phyloP scores from a whole-genome alignment of 2,888 invertebrate species.

The Icerya purchasi region DNA sequence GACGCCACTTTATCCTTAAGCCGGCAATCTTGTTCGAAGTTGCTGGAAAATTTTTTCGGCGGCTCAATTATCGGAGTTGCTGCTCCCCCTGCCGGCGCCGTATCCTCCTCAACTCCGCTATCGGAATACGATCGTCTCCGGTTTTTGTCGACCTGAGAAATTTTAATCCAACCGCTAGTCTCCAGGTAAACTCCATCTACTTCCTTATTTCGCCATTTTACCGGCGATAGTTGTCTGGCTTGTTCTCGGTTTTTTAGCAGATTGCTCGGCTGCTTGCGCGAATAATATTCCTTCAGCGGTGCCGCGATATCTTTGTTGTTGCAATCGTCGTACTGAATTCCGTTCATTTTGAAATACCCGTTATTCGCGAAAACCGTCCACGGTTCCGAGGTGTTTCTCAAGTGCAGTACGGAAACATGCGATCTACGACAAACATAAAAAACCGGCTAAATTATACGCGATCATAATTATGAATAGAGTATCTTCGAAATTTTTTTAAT shows the following conservation, averaged over 20 bases:
- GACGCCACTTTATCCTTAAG: neutral
- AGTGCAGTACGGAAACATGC: constrained; percentile 34
- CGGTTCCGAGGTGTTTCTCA: constrained; percentile 32
- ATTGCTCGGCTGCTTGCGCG: neutral
- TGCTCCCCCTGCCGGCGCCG: no score
- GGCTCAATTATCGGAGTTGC: neutral
- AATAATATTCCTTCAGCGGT: neutral
- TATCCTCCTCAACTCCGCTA: neutral
- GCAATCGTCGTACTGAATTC: neutral
- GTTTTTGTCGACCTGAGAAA: constrained; percentile 17
- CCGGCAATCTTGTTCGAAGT: neutral
- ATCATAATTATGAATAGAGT: no score
- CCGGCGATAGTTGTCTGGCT: constrained; percentile 32
- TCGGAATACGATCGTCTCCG: neutral
- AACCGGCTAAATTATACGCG: no score
- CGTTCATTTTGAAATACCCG: constrained; percentile 12
- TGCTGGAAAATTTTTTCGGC: neutral
- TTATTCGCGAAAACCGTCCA: constrained; percentile 24
- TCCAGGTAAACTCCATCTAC: constrained; percentile 36
- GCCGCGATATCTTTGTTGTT: neutral
- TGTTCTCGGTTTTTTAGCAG: neutral
- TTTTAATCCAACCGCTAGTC: constrained; percentile 32
- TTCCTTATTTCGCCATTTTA: constrained; percentile 35
- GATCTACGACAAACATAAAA: constrained; percentile 27
- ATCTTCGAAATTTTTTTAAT: no score